Base-by-base conservation (phyloP, 2,888 invertebrate species). In the Scrobipalpa costella region DNA sequence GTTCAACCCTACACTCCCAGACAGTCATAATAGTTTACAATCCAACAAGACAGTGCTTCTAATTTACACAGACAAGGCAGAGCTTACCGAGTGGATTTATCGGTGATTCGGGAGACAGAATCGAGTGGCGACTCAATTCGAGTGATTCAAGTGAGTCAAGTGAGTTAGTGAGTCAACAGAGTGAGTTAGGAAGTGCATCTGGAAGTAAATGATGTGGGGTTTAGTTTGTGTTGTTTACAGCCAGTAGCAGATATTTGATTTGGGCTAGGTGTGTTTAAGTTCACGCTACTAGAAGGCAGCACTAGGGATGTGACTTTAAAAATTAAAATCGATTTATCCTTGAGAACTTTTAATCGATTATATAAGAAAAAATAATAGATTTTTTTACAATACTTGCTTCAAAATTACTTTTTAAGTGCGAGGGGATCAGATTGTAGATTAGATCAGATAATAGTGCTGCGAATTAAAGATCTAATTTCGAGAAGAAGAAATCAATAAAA, bases 11-110 rank as follows among this genome's bases (percentile, higher is more conserved):
- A 7, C 50, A 9, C 19, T 19, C 50, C 50, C 7, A 21, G 27
- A 27, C 27, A n/a, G 27, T 5, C 3, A 1, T 50, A 9, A 5
- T 44, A 44, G 44, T 44, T 44, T 44, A 44, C 44, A 44, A 44
- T 6, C 9, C 5, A 9, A 7, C 44, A 15, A 44, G 44, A 44
- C 44, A 44, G 44, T 44, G 44, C 3, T 6, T 15, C 44, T 44
- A 44, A 44, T 44, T 15, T n/a, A 44, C 44, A 27, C 5, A 27
- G 27, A 27, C 27, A 27, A 27, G 27, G 27, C 27, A 27, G 27
- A 27, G 27, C 3, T n/a, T 15, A 71, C 71, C 67, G 68, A 63
- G 72, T 63, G 66, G 73, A 78, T 80, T 79, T 79, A 78, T 79
- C 69, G 73, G 13, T 13, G 11, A 40, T 11, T 40, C 40, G 40